Conservation (phyloP, 2,113 vertebrate genomes). For the Elaphurus davidianus region DNA sequence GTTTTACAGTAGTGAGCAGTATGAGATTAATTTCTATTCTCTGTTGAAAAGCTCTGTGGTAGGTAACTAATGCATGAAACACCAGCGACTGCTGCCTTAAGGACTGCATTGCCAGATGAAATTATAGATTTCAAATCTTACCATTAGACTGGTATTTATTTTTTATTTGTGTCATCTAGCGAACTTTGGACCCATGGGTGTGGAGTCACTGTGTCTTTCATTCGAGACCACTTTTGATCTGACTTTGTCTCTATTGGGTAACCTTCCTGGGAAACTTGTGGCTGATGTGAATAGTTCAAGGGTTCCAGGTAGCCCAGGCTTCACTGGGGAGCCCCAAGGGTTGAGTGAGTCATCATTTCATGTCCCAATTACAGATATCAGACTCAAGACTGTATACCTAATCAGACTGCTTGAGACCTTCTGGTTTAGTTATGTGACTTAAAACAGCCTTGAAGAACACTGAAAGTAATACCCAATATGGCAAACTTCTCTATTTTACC, state of each 20-base stretch:
- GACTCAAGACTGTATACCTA: not conserved
- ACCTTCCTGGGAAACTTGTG: not conserved
- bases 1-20: not conserved
- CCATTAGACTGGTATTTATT: not conserved
- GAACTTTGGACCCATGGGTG: not conserved
- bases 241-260: not conserved
- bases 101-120: not conserved
- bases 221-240: not conserved
- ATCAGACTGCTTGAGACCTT: not conserved
- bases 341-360: not conserved
- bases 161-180: not conserved
- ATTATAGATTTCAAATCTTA: not conserved
- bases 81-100: not conserved
- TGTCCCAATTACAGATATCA: not conserved
- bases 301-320: not conserved
- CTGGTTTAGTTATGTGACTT: not conserved
- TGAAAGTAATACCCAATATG: not conserved
- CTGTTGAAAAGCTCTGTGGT: not conserved
- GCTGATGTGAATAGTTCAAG: not conserved
- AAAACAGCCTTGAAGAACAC: not conserved
- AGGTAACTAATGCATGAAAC: constrained; percentile 18
- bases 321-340: not conserved
- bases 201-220: not conserved
- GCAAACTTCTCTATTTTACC: not conserved
- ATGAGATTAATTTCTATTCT: constrained; percentile 48